Conservation (phyloP, 2,888 invertebrate genomes). For the Lissonota sp. region DNA sequence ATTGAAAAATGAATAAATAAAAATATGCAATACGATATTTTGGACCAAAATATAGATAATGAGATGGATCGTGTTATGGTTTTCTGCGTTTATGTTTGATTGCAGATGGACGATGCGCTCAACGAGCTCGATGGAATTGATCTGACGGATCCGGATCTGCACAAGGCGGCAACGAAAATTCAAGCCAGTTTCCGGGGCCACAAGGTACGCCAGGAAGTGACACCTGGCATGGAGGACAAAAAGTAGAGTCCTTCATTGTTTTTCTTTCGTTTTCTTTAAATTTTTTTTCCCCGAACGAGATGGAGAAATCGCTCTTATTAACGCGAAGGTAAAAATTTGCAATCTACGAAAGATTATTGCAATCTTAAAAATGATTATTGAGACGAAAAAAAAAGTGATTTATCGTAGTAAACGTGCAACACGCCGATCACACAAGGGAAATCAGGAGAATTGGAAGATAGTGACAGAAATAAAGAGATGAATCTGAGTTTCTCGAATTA, state of each 20-base stretch:
- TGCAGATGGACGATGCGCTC: constrained; percentile 80
- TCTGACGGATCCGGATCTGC: constrained; percentile 93
- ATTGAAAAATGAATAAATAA: too few relatives aligned
- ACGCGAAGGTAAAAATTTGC: constrained; percentile 36
- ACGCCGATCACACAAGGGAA: constrained; percentile 21
- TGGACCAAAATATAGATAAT: not conserved
- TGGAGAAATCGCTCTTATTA: not conserved
- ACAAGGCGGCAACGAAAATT: constrained; percentile 96
- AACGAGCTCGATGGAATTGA: constrained; percentile 94
- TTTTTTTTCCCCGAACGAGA: not conserved
- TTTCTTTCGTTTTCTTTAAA: not conserved
- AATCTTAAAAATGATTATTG: not conserved
- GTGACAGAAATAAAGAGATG: constrained; percentile 5
- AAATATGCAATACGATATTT: not conserved
- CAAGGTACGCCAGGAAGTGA: constrained; percentile 91
- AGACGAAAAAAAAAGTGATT: constrained; percentile 27
- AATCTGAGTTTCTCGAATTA: constrained; percentile 2
- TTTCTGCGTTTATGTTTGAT: constrained; percentile 52
- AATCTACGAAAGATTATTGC: not conserved
- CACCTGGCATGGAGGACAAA: constrained; percentile 69
- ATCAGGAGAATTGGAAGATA: constrained; percentile 1
- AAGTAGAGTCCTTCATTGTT: constrained; percentile 68
- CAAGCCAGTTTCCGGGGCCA: constrained; percentile 97
- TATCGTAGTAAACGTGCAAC: constrained; percentile 15
- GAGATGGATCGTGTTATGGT: not conserved